A percentile compares a stretch with the other conserved stretches of the same genome.
These are phyloP conservation scores for Patella caerulea DNA, from an alignment of 2,888 invertebrate genomes.

Conservation along the genomic window DNA sequence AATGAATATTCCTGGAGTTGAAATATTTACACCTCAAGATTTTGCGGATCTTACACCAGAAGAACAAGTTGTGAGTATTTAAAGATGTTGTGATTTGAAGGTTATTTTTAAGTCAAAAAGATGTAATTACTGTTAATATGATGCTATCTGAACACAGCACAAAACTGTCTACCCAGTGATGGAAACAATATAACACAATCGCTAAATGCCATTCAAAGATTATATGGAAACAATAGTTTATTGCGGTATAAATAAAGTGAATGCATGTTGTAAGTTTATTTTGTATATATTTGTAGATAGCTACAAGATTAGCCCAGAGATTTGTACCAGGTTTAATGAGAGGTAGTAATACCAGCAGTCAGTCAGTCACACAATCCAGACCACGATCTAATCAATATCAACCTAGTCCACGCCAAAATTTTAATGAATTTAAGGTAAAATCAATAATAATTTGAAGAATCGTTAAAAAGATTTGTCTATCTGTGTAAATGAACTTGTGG, in stretches of 20 bases:
- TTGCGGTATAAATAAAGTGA: too few relatives aligned
- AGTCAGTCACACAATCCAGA: constrained; percentile 15
- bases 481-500: too few relatives aligned
- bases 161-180: too few relatives aligned
- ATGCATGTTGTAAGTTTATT: too few relatives aligned
- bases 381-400: constrained; percentile 19
- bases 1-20: constrained; percentile 59
- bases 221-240: too few relatives aligned
- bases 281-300: constrained; percentile 41
- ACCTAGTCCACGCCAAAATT: constrained; percentile 33
- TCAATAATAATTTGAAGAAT: too few relatives aligned
- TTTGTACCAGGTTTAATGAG: constrained; percentile 44
- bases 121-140: too few relatives aligned
- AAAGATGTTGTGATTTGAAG: background rate
- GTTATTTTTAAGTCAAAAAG: too few relatives aligned
- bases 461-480: too few relatives aligned
- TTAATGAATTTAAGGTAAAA: constrained; percentile 59
- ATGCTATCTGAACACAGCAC: too few relatives aligned
- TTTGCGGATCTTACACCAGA: constrained; percentile 55
- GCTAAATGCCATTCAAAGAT: too few relatives aligned
- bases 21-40: constrained; percentile 59
- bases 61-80: constrained; percentile 55
- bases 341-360: constrained; percentile 3
- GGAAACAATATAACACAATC: too few relatives aligned
- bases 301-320: constrained; percentile 46